phyloP scores from a whole-genome alignment of 2,888 invertebrate species.

The Phragmatobia fuliginosa region DNA sequence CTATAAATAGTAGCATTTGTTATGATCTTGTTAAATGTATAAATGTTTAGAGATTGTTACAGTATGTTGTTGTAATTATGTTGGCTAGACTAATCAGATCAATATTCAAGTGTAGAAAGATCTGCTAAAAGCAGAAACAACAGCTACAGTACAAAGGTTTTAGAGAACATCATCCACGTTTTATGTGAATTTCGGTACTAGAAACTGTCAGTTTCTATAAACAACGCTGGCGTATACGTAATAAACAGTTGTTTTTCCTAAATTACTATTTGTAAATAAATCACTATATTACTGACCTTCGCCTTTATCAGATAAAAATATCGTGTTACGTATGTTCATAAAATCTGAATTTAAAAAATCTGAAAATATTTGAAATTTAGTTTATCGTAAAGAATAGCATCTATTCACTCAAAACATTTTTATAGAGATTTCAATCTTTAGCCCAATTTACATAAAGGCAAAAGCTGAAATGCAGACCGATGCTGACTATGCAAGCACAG shows the following conservation, averaged over 20 bases:
- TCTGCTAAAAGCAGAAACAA: slow-evolving; percentile 11
- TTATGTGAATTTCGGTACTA: neutral
- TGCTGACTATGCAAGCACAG: neutral
- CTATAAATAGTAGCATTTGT: slow-evolving; percentile 9
- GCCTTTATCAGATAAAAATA: neutral
- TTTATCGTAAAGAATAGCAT: neutral
- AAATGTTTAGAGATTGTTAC: slow-evolving; percentile 11
- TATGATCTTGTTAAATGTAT: slow-evolving; percentile 10
- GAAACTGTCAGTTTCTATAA: neutral
- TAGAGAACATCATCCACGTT: neutral
- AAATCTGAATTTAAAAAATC: neutral
- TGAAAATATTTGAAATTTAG: neutral
- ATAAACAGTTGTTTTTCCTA: neutral
- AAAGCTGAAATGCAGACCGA: neutral
- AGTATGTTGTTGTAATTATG: slow-evolving; percentile 8
- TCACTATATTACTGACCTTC: neutral
- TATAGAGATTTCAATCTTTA: neutral
- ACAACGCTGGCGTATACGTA: neutral
- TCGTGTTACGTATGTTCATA: neutral
- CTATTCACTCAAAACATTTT: neutral
- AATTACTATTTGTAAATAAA: neutral
- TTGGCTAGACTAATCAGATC: slow-evolving; percentile 14
- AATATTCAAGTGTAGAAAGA: slow-evolving; percentile 9
- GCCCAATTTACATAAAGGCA: neutral
- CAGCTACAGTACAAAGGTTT: neutral